phyloP scores from a whole-genome alignment of 2,888 invertebrate genomes.

The Agrochola macilenta region DNA sequence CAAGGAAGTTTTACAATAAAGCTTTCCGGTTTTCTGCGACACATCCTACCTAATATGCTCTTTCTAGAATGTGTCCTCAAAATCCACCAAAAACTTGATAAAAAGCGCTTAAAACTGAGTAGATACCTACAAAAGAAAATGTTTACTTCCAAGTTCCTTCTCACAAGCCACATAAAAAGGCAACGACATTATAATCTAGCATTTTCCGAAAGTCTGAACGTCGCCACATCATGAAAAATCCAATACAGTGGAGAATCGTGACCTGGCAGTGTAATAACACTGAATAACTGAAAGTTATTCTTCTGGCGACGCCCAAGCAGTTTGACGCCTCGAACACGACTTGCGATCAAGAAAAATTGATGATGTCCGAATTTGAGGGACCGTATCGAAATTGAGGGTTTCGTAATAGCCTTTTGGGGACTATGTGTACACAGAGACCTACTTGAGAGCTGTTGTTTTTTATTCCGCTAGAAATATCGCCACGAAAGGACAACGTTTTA shows the following conservation, averaged over 20 bases:
- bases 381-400: conserved; percentile 30
- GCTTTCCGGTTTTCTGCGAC: neutral
- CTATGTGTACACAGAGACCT: conserved; percentile 1
- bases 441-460: neutral
- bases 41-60: neutral
- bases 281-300: conserved; percentile 64
- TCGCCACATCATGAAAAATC: conserved; percentile 68
- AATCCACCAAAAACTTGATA: neutral
- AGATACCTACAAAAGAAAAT: conserved; percentile 20
- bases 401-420: conserved; percentile 33
- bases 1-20: neutral
- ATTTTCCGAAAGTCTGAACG: conserved; percentile 54
- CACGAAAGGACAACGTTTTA: neutral
- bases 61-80: neutral
- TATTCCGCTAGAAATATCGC: neutral
- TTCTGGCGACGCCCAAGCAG: conserved; percentile 45
- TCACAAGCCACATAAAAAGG: conserved; percentile 33
- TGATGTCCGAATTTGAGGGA: conserved; percentile 31
- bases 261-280: conserved; percentile 64
- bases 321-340: conserved; percentile 60
- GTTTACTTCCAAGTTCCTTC: conserved; percentile 26
- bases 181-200: conserved; percentile 58
- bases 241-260: conserved; percentile 69
- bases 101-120: conserved; percentile 11
- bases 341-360: conserved; percentile 65